Evolutionary conservation across 2,888 invertebrate species (phyloP).

Genomic region (Heteromurus nitidus): DNA sequence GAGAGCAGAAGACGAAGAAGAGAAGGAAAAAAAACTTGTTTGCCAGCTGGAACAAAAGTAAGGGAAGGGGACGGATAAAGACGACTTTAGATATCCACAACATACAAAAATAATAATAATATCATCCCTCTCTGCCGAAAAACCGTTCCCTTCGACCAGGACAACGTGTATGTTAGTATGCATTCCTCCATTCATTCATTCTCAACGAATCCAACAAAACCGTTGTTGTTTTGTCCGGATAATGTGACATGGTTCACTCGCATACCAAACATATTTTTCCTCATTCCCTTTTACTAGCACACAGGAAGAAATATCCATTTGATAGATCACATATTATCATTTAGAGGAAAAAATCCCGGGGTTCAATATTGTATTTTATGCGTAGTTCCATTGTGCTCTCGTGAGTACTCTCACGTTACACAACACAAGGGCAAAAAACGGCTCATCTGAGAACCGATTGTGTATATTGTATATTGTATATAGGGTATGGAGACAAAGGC

Average conservation of each 20-base stretch:
- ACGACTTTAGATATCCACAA: not conserved
- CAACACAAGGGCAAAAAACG: no score
- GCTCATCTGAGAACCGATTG: not conserved
- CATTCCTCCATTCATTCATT: not conserved
- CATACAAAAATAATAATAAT: not conserved
- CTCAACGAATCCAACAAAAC: no score
- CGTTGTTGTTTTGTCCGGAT: no score
- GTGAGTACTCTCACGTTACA: no score
- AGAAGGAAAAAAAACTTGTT: constrained; percentile 7
- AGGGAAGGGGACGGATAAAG: constrained; percentile 8
- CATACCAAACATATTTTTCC: constrained; percentile 3
- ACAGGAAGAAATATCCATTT: not conserved
- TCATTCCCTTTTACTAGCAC: not conserved
- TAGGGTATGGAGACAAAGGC: no score
- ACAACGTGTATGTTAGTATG: not conserved
- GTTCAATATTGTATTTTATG: not conserved
- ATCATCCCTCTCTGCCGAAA: constrained; percentile 9
- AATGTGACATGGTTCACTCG: not conserved
- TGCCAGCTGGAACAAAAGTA: constrained; percentile 28
- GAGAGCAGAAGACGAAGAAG: not conserved
- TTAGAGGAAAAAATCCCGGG: not conserved
- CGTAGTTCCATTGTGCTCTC: not conserved
- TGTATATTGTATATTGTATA: no score
- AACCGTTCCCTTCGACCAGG: not conserved
- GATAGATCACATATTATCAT: not conserved